Evolutionary conservation across 1,140 invertebrate genomes (phyloP).

Genomic region (Temnothorax nylanderi): DNA sequence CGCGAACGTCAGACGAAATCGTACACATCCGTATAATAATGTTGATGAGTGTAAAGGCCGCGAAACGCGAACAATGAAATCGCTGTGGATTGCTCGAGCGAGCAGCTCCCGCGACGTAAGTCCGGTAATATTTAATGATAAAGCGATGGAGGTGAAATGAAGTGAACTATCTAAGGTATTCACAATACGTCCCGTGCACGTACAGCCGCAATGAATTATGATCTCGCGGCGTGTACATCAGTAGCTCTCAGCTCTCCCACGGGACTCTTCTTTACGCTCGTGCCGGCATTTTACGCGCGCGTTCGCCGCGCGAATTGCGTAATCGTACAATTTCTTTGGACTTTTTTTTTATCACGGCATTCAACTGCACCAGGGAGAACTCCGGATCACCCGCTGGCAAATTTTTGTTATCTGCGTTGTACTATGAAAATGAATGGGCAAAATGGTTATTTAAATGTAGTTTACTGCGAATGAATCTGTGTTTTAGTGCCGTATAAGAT

Average conservation of each 20-base stretch:
- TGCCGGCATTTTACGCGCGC: background rate
- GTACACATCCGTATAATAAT: slow-evolving; percentile 40
- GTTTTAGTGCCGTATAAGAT: slow-evolving; percentile 1
- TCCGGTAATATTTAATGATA: slow-evolving; percentile 71
- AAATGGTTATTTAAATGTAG: slow-evolving; percentile 22
- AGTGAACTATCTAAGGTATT: slow-evolving; percentile 70
- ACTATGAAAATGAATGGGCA: slow-evolving; percentile 24
- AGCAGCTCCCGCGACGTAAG: slow-evolving; percentile 50
- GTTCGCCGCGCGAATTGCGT: slow-evolving; percentile 8
- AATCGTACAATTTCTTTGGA: slow-evolving; percentile 8
- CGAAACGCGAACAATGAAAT: slow-evolving; percentile 68
- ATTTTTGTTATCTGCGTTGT: slow-evolving; percentile 36
- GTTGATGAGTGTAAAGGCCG: slow-evolving; percentile 48
- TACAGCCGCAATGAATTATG: slow-evolving; percentile 59
- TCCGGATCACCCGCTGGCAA: background rate
- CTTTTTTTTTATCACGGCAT: slow-evolving; percentile 26
- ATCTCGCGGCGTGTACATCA: slow-evolving; percentile 34
- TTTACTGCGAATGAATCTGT: slow-evolving; percentile 31
- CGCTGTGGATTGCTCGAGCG: slow-evolving; percentile 39
- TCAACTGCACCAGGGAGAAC: background rate
- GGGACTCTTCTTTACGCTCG: slow-evolving; percentile 20
- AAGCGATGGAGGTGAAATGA: slow-evolving; percentile 66
- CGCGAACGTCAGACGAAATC: background rate
- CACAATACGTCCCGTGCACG: slow-evolving; percentile 55
- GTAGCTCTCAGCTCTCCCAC: slow-evolving; percentile 8